A percentile compares a stretch with the other conserved stretches of the same genome.
These are phyloP conservation scores for Aramus guarauna DNA, from an alignment of 2,113 vertebrate genomes.

Conservation along the genomic window DNA sequence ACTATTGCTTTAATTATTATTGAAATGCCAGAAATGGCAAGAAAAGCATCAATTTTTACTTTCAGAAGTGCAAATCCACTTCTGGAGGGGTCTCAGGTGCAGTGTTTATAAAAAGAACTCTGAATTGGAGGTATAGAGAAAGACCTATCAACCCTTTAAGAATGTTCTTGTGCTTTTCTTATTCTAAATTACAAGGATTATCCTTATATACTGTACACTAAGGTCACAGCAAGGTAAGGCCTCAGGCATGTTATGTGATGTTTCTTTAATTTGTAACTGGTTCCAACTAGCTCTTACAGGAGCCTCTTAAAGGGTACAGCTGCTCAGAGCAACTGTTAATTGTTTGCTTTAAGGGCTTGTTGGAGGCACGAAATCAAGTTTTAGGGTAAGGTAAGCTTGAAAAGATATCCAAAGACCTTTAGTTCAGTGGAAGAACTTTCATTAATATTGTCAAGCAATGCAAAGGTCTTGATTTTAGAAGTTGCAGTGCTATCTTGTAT, in stretches of 20 bases:
- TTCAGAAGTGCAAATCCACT: neutral
- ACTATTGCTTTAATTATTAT: neutral
- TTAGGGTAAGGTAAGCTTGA: neutral
- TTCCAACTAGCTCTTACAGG: neutral
- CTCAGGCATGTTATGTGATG: neutral
- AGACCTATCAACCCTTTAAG: neutral
- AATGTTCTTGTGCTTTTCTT: neutral
- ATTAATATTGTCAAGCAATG: neutral
- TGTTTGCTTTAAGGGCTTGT: neutral
- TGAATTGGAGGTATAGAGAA: neutral
- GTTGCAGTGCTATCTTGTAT: neutral
- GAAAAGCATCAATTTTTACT: neutral
- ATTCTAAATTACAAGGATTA: neutral
- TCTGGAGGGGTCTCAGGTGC: neutral
- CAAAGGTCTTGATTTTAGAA: neutral
- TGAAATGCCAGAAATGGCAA: neutral
- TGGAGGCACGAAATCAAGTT: neutral
- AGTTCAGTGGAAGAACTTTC: neutral
- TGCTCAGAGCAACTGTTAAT: neutral
- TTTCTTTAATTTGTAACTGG: neutral
- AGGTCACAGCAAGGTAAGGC: neutral
- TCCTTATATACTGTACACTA: neutral
- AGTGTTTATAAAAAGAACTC: neutral
- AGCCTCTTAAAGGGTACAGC: neutral
- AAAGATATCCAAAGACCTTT: neutral